Conservation (phyloP, 1,140 invertebrate genomes). For the Ridgeia piscesae region DNA sequence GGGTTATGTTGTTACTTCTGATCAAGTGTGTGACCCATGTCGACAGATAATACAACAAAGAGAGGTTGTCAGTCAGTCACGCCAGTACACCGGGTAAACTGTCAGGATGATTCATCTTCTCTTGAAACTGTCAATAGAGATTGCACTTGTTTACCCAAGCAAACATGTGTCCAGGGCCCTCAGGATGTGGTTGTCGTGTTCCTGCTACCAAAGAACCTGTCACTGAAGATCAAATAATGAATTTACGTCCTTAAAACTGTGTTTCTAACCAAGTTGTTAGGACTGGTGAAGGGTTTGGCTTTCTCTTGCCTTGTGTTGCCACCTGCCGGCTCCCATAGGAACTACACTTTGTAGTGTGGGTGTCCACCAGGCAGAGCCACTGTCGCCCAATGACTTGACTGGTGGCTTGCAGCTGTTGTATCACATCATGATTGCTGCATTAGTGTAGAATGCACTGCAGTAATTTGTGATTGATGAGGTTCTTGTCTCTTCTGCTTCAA, state of each 20-base stretch:
- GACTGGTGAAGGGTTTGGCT: background rate
- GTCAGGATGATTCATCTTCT: background rate
- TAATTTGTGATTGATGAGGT: background rate
- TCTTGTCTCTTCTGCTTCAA: background rate
- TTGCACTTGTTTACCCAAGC: background rate
- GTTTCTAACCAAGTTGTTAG: background rate
- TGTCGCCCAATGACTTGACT: background rate
- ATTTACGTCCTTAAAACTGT: background rate
- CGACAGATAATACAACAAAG: background rate
- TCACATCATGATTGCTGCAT: background rate
- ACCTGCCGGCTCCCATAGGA: background rate
- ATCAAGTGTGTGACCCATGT: background rate
- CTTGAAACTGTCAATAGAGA: background rate
- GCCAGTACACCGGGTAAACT: background rate
- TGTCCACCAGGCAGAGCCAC: background rate
- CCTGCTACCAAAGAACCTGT: background rate
- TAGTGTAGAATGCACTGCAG: background rate
- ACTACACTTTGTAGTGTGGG: background rate
- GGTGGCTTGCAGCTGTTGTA: background rate
- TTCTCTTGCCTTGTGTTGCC: no score
- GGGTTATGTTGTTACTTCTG: background rate
- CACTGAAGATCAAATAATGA: background rate
- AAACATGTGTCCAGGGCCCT: background rate
- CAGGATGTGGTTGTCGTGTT: background rate
- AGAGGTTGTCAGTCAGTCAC: background rate